Evolutionary conservation across 2,888 invertebrate genomes (phyloP).

Genomic region (Deroplatys truncata): DNA sequence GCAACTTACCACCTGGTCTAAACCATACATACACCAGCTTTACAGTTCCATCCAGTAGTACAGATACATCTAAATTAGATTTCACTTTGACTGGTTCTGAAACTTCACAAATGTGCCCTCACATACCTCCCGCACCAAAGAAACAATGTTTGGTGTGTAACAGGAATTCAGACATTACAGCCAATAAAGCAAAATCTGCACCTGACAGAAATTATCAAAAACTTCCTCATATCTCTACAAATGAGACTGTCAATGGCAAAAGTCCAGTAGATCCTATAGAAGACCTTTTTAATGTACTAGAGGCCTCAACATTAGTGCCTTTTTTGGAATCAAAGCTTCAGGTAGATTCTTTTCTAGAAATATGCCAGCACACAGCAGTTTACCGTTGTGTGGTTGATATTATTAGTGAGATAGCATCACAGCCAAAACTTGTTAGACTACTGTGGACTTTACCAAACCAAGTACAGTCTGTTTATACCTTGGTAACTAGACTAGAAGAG

Average conservation of each 20-base stretch:
- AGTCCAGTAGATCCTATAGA: conserved; percentile 17
- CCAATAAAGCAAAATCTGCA: background rate
- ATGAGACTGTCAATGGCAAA: conserved; percentile 5
- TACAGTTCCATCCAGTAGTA: conserved; percentile 11
- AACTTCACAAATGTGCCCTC: background rate
- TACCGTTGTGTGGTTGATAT: conserved; percentile 31
- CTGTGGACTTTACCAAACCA: conserved; percentile 29
- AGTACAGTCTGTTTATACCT: conserved; percentile 25
- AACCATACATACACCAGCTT: conserved; percentile 24
- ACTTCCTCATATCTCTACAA: background rate
- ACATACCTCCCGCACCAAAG: background rate
- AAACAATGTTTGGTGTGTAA: background rate
- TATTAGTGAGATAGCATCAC: conserved; percentile 27
- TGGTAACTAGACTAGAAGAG: conserved; percentile 25
- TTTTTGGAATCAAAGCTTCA: conserved; percentile 29
- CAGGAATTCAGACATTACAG: background rate
- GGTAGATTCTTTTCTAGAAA: conserved; percentile 41
- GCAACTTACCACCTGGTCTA: background rate
- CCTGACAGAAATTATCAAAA: background rate
- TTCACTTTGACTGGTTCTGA: background rate
- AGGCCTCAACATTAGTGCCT: conserved; percentile 29
- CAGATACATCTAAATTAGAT: background rate
- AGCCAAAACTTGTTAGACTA: conserved; percentile 25
- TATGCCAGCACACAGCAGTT: conserved; percentile 39
- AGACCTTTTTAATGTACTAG: conserved; percentile 24